Evolutionary conservation across 2,888 invertebrate species (phyloP).

Genomic region (Odontocerum albicorne): DNA sequence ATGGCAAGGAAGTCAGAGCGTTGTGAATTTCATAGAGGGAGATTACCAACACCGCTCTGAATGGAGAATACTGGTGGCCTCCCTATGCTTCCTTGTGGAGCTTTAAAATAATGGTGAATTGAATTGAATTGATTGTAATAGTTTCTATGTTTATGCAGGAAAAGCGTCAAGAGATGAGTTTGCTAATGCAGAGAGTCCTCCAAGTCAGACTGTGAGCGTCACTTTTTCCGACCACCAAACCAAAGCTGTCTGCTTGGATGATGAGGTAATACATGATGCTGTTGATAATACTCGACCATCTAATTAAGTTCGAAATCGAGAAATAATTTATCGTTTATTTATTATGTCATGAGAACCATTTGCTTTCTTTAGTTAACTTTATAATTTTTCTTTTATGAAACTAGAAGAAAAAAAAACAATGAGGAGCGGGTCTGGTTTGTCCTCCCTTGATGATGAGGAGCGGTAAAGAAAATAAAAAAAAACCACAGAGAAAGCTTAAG

Average conservation of each 20-base stretch:
- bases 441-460: no score
- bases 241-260: constrained; percentile 52
- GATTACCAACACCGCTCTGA: not conserved
- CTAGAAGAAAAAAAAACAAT: no score
- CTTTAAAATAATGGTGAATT: not conserved
- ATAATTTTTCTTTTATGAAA: not conserved
- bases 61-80: not conserved
- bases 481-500: no score
- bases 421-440: no score
- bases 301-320: no score
- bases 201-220: constrained; percentile 60
- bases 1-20: no score
- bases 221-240: constrained; percentile 57
- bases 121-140: constrained; percentile 17
- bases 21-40: not conserved
- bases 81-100: not conserved
- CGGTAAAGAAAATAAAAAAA: no score
- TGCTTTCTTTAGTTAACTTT: not conserved
- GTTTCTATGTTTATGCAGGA: no score
- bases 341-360: not conserved
- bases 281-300: no score
- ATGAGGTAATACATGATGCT: constrained; percentile 55
- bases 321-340: no score
- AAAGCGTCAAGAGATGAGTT: constrained; percentile 44
- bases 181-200: constrained; percentile 60